Base-by-base conservation (phyloP, 2,888 invertebrate genomes). In the Phrixothrix hirtus region DNA sequence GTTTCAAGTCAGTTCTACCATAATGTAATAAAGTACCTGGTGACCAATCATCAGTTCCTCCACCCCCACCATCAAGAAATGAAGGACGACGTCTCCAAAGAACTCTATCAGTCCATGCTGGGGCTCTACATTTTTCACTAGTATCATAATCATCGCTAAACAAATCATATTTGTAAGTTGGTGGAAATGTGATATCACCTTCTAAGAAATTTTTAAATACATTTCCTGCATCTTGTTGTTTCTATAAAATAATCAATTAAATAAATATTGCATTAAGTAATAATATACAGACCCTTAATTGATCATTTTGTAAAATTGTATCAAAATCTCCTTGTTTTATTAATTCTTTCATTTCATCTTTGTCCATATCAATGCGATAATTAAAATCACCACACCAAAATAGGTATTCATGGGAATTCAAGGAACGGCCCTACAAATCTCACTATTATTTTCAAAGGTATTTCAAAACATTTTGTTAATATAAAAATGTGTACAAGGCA, bases 321-420 rank as follows among this genome's bases (percentile, higher is more conserved):
- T 84, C 82, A 67, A 89, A 82, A 70, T 92, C 87, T 55, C 89
- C 84, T 58, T 85, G 82, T 47, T 84, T 83, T 1, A 96, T 84
- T 55, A 92, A 79, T 51, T 90, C 87, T 69, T 94, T 93, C 55
- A 96, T 88, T 71, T 95, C 93, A 3, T 96, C 96, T 70, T 93
- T 94, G 60, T 92, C 89, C 83, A 98, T 85, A 73, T 98, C 96
- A 49, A 99, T 88, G 48, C 99, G 85, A 72, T 99, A 99, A 75
- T 99, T 99, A 75, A 99, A 99, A 78, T 99, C 99, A 0, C 99
- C 99, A 74, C 97, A 95, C 98, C 98, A 99, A 76, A 99, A 97
- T 1, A 99, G 88, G 74, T 95, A 97, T 77, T 99, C 99, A 72
- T 99, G 98, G 1, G 95, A 92, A 73, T 92, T 91, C 3, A 98